Conservation (phyloP, 2,797 vertebrate species). For the Myotis daubentonii region DNA sequence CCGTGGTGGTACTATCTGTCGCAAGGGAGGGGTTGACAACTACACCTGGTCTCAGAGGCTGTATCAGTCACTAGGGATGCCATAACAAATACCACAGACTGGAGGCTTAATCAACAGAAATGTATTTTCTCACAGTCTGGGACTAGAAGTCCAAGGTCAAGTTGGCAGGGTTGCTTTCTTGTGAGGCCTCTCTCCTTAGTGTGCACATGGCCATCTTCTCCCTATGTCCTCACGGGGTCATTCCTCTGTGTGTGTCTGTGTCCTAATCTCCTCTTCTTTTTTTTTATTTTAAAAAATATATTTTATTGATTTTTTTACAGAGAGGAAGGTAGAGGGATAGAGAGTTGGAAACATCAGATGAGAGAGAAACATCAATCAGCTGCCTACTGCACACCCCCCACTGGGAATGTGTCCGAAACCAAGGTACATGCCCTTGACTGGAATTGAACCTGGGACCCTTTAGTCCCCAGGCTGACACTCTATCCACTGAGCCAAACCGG, state of each 20-base stretch:
- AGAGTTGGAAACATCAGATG: too few species aligned
- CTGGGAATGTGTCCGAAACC: too few species aligned
- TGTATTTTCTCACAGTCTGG: neutral
- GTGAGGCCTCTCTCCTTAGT: neutral
- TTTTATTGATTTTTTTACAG: too few species aligned
- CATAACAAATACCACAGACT: neutral
- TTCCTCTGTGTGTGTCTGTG: neutral
- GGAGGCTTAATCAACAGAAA: neutral
- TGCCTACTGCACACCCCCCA: too few species aligned
- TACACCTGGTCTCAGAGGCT: fast-evolving
- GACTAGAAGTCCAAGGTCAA: neutral
- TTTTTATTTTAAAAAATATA: too few species aligned
- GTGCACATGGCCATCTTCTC: fast-evolving
- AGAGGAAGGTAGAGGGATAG: too few species aligned
- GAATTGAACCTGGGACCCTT: too few species aligned
- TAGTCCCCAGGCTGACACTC: too few species aligned
- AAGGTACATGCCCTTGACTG: too few species aligned
- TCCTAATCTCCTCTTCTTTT: neutral
- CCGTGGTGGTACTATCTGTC: neutral
- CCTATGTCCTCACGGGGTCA: fast-evolving
- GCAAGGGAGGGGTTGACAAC: neutral
- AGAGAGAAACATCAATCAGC: too few species aligned
- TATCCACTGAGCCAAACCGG: too few species aligned
- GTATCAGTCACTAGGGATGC: neutral
- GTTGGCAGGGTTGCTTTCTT: neutral